A percentile compares a stretch with the other conserved stretches of the same genome.
Conservation (phyloP, 2,888 invertebrate species). For the Ligdia adustata region DNA sequence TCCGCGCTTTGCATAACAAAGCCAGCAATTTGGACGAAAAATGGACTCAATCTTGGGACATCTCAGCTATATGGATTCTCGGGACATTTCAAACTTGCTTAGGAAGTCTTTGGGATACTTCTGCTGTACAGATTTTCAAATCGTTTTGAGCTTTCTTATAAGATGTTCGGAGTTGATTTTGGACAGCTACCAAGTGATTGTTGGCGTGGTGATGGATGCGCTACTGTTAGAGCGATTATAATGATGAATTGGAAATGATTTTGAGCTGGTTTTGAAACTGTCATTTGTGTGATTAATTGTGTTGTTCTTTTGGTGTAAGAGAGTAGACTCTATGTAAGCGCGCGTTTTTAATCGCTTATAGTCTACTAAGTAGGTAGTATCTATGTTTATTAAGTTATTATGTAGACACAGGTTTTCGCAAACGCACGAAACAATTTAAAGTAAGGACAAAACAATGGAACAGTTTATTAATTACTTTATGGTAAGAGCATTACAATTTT, state of each 20-base stretch:
- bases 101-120: conserved; percentile 9
- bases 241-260: conserved; percentile 23
- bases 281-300: not conserved
- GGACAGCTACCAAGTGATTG: conserved; percentile 40
- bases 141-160: not conserved
- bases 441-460: too few species aligned
- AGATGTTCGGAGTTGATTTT: not conserved
- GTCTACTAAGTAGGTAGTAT: too few species aligned
- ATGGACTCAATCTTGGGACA: conserved; percentile 74
- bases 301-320: not conserved
- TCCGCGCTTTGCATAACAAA: conserved; percentile 83
- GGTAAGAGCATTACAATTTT: too few species aligned
- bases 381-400: too few species aligned
- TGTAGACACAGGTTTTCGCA: too few species aligned
- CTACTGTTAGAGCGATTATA: conserved; percentile 17
- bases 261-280: not conserved
- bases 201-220: conserved; percentile 29
- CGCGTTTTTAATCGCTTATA: not conserved
- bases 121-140: too few species aligned
- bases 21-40: conserved; percentile 82
- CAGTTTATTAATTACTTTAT: too few species aligned
- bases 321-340: not conserved
- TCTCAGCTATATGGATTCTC: conserved; percentile 55
- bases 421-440: too few species aligned
- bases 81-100: conserved; percentile 48